Base-by-base conservation (phyloP, 2,113 vertebrate species). In the Scomber scombrus region DNA sequence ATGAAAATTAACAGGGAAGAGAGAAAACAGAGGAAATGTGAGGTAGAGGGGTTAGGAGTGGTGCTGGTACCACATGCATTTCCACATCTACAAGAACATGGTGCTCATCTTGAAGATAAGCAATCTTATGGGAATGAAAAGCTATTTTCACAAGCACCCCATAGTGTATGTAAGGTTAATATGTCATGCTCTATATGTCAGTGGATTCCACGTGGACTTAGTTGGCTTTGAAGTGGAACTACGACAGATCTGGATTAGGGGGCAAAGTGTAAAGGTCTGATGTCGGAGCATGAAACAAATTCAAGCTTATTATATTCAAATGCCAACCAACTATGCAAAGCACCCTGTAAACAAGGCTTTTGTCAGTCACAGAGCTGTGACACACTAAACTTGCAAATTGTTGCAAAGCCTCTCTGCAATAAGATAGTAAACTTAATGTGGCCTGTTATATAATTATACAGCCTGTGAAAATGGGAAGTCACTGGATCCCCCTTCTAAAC, bases 181-280 rank as follows among this genome's bases (percentile, higher is more conserved):
- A 29, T 62, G 65, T 74, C 64, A 66, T 58, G 76, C 71, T 86
- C 86, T 66, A 82, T 81, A 81, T 78, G 78, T 73, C 71, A 69
- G 75, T 57, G 67, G 86, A 88, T 90, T 85, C 78, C 79, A 81
- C 43, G 79, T 80, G 70, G 82, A 82, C 81, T 82, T 82, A 73
- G 83, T 80, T 87, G 80, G 80, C 89, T 93, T 92, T 91, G 87
- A 92, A 93, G 91, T 92, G 88, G 63, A 90, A 88, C 87, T 92
- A 86, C 94, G 94, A 94, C 91, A 95, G 93, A 95, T 95, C 89
- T 94, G 92, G 93, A 95, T 95, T 95, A 94, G 93, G 88, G 88
- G 91, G 91, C 94, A 95, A 93, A 96, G 95, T 94, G 94, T 94
- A 94, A 96, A 95, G 94, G 95, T 91, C 86, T 95, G 93, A 95